phyloP scores from a whole-genome alignment of 2,113 vertebrate genomes.

The Perca schrenkii region DNA sequence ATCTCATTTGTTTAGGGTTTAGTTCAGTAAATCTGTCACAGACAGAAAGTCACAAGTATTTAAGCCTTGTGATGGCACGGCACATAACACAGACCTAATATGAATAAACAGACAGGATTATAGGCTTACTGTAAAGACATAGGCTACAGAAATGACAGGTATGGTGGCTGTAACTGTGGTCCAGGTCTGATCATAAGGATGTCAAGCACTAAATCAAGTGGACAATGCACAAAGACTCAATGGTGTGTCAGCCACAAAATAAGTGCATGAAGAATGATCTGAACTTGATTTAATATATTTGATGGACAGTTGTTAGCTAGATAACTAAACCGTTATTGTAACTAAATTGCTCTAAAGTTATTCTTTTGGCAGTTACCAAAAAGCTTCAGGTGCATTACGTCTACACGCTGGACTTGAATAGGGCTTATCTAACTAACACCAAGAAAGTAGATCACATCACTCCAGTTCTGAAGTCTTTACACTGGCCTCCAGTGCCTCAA shows the following conservation, averaged over 20 bases:
- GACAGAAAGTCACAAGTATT: background rate
- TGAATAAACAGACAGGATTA: constrained; percentile 30
- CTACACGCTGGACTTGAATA: too few species aligned
- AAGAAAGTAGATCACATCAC: too few species aligned
- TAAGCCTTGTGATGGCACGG: background rate
- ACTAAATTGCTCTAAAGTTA: background rate
- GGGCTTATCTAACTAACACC: too few species aligned
- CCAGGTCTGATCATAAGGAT: too few species aligned
- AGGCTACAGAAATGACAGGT: background rate
- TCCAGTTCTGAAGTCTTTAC: too few species aligned
- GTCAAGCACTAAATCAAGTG: too few species aligned
- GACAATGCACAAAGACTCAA: too few species aligned
- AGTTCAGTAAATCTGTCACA: constrained; percentile 20
- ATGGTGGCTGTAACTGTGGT: too few species aligned
- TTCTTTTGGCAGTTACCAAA: background rate
- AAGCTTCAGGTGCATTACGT: background rate
- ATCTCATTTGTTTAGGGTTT: constrained; percentile 23
- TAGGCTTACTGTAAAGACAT: constrained; percentile 9
- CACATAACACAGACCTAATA: constrained; percentile 4
- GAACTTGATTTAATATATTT: background rate
- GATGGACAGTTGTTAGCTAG: background rate
- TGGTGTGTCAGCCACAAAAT: too few species aligned
- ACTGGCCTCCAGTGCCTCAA: too few species aligned
- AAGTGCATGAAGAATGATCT: too few species aligned
- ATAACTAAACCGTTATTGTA: background rate